Conservation (phyloP, 2,797 vertebrate genomes). For the Parauchenoglanis ngamensis region DNA sequence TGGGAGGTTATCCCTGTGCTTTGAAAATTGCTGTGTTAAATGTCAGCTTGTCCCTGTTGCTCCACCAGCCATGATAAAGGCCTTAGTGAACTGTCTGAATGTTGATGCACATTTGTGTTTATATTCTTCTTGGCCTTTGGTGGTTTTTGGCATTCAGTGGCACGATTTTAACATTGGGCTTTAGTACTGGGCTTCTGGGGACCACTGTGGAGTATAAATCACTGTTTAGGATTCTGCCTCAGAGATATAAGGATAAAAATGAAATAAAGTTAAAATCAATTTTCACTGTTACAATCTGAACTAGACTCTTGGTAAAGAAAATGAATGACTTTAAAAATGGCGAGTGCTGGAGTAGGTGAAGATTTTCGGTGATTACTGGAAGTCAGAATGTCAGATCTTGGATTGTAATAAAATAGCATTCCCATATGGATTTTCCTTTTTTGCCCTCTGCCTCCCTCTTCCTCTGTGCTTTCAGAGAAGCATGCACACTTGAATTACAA, state of each 20-base stretch:
- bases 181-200: conserved; percentile 60
- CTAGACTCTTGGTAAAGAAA: conserved; percentile 54
- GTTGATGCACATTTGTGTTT: conserved; percentile 6
- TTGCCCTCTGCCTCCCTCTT: not conserved
- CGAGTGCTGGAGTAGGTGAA: conserved; percentile 37
- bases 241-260: conserved; percentile 44
- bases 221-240: conserved; percentile 60
- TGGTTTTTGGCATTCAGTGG: not conserved
- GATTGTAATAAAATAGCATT: conserved; percentile 25
- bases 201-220: conserved; percentile 70
- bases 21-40: not conserved
- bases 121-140: not conserved
- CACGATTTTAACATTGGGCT: not conserved
- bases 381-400: conserved; percentile 19
- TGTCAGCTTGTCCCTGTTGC: not conserved
- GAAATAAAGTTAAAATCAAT: conserved; percentile 63
- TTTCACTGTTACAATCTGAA: conserved; percentile 64
- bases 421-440: conserved; percentile 4
- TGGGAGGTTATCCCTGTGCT: not conserved
- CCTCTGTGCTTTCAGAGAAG: not conserved
- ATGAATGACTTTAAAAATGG: conserved; percentile 59
- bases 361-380: conserved; percentile 21
- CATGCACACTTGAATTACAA: not conserved
- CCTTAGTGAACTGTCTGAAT: conserved; percentile 27
- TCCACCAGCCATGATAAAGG: conserved; percentile 50